Evolutionary conservation across 2,888 invertebrate species (phyloP).

Genomic region (Drosophila trichaetosa): DNA sequence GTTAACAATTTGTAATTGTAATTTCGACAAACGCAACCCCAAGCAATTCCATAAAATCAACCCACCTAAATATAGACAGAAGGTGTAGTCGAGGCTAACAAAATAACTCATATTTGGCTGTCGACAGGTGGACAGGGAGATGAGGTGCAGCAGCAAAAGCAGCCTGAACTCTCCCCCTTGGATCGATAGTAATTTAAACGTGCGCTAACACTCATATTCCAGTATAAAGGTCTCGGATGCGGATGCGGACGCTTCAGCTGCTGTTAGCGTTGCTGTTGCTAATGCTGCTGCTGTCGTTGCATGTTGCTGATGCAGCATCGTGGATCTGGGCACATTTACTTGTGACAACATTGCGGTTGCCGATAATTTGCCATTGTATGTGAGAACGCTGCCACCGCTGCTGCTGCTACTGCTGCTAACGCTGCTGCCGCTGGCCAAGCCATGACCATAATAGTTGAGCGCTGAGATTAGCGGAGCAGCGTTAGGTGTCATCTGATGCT

Average conservation of each 20-base stretch:
- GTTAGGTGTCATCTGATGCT: conserved; percentile 37
- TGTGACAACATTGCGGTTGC: conserved; percentile 78
- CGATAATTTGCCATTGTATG: conserved; percentile 75
- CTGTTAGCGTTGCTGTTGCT: conserved; percentile 21
- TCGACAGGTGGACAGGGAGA: conserved; percentile 16
- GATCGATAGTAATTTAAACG: conserved; percentile 64
- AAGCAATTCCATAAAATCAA: conserved; percentile 34
- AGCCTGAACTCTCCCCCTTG: background rate
- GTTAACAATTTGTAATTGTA: conserved; percentile 70
- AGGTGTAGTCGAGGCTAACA: conserved; percentile 5
- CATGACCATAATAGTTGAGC: conserved; percentile 77
- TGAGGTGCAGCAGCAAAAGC: background rate
- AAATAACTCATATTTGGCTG: conserved; percentile 27
- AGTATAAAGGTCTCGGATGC: conserved; percentile 80
- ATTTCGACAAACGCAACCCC: conserved; percentile 57
- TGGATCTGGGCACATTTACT: conserved; percentile 70
- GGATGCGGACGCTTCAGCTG: conserved; percentile 20
- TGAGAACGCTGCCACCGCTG: conserved; percentile 42
- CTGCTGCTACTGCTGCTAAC: conserved; percentile 36
- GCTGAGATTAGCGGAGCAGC: conserved; percentile 63
- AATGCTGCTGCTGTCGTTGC: conserved; percentile 29
- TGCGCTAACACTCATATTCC: conserved; percentile 84
- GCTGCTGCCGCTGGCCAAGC: conserved; percentile 31
- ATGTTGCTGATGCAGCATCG: conserved; percentile 48
- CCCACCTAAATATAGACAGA: conserved; percentile 7